These are phyloP conservation scores for Dermatemys mawii DNA, from an alignment of 2,113 vertebrate species.

Conservation along the genomic window DNA sequence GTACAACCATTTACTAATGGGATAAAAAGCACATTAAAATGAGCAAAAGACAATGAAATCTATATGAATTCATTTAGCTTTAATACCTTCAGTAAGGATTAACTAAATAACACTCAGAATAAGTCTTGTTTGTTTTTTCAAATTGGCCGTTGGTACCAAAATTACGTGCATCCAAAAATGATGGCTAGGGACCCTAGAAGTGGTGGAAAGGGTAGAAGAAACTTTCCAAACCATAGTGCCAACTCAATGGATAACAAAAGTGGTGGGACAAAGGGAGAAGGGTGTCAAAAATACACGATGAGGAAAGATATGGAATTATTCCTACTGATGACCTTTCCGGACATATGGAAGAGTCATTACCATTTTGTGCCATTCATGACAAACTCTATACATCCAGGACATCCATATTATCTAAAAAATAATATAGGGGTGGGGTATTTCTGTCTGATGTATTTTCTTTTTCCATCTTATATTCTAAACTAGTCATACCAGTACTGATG, in stretches of 20 bases:
- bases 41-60: background rate
- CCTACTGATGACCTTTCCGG: background rate
- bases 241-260: background rate
- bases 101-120: background rate
- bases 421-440: background rate
- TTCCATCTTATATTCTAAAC: conserved; percentile 45
- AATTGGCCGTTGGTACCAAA: background rate
- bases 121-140: background rate
- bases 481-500: conserved; percentile 55
- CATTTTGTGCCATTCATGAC: background rate
- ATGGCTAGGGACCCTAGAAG: background rate
- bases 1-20: background rate
- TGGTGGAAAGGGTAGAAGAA: background rate
- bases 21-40: background rate
- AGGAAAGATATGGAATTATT: background rate
- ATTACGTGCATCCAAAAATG: background rate
- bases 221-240: background rate
- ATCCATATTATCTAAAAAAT: background rate
- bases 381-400: background rate
- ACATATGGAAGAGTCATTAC: background rate
- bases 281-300: background rate
- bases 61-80: background rate
- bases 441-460: background rate
- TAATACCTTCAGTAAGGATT: background rate
- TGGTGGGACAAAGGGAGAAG: background rate